Conservation (phyloP, 2,797 vertebrate genomes). For the Pseudocheirus occidentalis region DNA sequence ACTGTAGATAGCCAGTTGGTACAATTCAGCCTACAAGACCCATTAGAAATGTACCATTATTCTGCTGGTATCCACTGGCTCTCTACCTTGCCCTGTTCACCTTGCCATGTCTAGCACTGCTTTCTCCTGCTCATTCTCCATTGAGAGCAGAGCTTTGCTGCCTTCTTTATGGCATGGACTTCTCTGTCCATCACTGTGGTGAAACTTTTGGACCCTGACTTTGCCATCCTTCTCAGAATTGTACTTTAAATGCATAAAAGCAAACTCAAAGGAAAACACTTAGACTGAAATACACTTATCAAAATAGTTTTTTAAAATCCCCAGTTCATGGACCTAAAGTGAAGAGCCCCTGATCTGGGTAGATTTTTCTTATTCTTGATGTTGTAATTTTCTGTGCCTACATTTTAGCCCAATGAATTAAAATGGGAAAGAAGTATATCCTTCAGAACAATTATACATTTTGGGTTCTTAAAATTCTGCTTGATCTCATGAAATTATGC, state of each 20-base stretch:
- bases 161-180: background rate
- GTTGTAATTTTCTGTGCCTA: background rate
- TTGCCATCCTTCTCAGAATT: background rate
- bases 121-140: background rate
- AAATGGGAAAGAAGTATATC: background rate
- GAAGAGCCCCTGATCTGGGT: background rate
- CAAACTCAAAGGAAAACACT: background rate
- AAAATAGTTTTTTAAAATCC: background rate
- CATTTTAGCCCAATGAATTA: background rate
- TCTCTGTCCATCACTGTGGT: background rate
- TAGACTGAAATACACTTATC: background rate
- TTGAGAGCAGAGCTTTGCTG: background rate
- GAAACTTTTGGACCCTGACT: background rate
- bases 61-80: background rate
- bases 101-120: background rate
- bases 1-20: background rate
- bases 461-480: background rate
- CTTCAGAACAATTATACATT: background rate
- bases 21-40: background rate
- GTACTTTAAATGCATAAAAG: background rate
- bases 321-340: background rate
- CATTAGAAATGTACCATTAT: background rate
- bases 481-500: background rate
- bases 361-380: background rate
- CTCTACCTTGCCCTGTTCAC: background rate